Conservation (phyloP, 2,113 vertebrate species). For the Sprattus sprattus region DNA sequence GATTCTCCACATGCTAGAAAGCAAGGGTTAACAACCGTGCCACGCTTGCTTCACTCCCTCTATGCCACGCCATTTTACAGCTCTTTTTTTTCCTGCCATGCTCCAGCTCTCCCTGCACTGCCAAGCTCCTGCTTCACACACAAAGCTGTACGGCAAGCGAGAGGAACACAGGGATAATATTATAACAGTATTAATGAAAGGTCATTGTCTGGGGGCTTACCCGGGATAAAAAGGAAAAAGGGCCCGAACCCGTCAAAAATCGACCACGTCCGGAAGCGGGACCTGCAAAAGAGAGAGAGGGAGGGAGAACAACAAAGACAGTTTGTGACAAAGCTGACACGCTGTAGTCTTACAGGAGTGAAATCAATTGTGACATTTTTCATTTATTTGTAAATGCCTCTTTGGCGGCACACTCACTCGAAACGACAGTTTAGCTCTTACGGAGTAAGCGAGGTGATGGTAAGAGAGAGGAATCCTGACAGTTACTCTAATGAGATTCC, state of each 20-base stretch:
- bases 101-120: slow-evolving; percentile 40
- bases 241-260: slow-evolving; percentile 77
- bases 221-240: slow-evolving; percentile 66
- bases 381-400: slow-evolving; percentile 99
- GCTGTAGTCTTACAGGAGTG: slow-evolving; percentile 74
- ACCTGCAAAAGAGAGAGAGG: slow-evolving; percentile 71
- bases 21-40: slow-evolving; percentile 66
- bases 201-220: slow-evolving; percentile 77
- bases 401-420: slow-evolving; percentile 88
- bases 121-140: slow-evolving; percentile 61
- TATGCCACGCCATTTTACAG: slow-evolving; percentile 68
- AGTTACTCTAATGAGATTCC: slow-evolving; percentile 95
- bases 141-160: slow-evolving; percentile 49
- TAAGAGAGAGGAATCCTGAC: slow-evolving; percentile 89
- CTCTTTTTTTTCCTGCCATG: slow-evolving; percentile 56
- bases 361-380: slow-evolving; percentile 99
- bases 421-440: slow-evolving; percentile 88
- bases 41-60: slow-evolving; percentile 54
- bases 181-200: slow-evolving; percentile 74
- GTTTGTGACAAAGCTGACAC: slow-evolving; percentile 94
- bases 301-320: slow-evolving; percentile 85
- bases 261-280: slow-evolving; percentile 73
- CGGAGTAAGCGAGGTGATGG: slow-evolving; percentile 81
- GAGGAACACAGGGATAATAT: slow-evolving; percentile 51
- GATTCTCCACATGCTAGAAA: slow-evolving; percentile 57